Percentiles rank a stretch among this genome's conserved stretches.
These are phyloP conservation scores for Hemichromis elongatus DNA, from an alignment of 2,113 vertebrate species.

Conservation along the genomic window DNA sequence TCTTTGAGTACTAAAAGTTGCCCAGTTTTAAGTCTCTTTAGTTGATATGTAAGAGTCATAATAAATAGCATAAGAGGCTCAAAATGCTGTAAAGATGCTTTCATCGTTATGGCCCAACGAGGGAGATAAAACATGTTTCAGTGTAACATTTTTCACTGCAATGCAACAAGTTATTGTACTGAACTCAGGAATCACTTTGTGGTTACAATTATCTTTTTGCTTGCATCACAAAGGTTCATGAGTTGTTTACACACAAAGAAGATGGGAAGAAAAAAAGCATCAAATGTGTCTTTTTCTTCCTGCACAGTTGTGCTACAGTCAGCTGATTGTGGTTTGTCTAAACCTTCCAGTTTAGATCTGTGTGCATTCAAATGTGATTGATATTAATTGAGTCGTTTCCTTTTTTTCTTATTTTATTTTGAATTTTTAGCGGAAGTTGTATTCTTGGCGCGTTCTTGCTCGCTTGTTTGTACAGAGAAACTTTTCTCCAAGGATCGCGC, in stretches of 20 bases:
- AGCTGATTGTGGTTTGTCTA: background rate
- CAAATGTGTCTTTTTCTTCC: background rate
- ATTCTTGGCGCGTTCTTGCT: rapidly evolving
- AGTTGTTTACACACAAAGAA: background rate
- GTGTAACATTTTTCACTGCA: background rate
- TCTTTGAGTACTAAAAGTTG: background rate
- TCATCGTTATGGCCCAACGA: background rate
- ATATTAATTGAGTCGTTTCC: background rate
- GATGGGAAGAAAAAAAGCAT: background rate
- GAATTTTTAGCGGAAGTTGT: background rate
- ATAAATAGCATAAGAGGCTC: background rate
- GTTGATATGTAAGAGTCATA: background rate
- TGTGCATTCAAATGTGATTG: background rate
- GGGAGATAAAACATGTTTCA: background rate
- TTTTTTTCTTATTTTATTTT: constrained; percentile 4
- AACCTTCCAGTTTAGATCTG: too few species aligned
- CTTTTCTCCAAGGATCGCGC: background rate
- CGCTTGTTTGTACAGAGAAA: constrained; percentile 6
- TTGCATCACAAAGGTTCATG: background rate
- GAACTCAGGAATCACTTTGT: background rate
- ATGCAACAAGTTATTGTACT: background rate
- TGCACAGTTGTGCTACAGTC: background rate
- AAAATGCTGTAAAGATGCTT: background rate
- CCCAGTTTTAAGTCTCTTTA: background rate
- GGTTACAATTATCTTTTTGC: background rate